These are phyloP conservation scores for Muricea muricata DNA, from an alignment of 92 coral and sea anemone species.

Conservation along the genomic window DNA sequence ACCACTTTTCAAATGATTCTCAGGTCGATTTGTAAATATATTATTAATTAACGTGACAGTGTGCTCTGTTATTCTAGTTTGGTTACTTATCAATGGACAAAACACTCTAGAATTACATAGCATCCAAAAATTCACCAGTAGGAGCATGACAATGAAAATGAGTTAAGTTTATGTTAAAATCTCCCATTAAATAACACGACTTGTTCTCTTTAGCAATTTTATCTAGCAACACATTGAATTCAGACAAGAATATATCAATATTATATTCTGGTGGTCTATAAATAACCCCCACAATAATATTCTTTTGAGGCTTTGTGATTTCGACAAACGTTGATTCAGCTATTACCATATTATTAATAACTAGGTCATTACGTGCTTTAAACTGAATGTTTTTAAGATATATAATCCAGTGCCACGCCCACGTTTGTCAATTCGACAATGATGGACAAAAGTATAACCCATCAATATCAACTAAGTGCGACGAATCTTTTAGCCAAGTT, in stretches of 20 bases:
- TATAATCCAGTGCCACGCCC: constrained; percentile 25
- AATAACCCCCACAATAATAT: constrained; percentile 11
- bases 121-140: constrained; percentile 38
- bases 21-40: constrained; percentile 2
- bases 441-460: constrained; percentile 6
- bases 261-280: constrained; percentile 46
- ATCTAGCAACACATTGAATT: constrained; percentile 10
- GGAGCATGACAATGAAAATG: not conserved
- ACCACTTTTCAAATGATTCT: not conserved
- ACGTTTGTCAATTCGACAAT: not conserved
- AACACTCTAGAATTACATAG: too few relatives aligned
- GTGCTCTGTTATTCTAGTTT: constrained; percentile 47
- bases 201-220: constrained; percentile 45
- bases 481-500: constrained; percentile 19
- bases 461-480: not conserved
- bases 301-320: not conserved
- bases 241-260: constrained; percentile 8
- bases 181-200: constrained; percentile 32
- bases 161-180: constrained; percentile 12
- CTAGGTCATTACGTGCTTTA: constrained; percentile 10
- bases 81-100: too few relatives aligned
- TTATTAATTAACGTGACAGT: constrained; percentile 57
- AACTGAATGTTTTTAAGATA: not conserved
- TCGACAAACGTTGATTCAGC: not conserved
- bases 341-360: not conserved